These are phyloP conservation scores for Garrulus glandarius DNA, from an alignment of 2,797 vertebrate genomes.

Conservation along the genomic window DNA sequence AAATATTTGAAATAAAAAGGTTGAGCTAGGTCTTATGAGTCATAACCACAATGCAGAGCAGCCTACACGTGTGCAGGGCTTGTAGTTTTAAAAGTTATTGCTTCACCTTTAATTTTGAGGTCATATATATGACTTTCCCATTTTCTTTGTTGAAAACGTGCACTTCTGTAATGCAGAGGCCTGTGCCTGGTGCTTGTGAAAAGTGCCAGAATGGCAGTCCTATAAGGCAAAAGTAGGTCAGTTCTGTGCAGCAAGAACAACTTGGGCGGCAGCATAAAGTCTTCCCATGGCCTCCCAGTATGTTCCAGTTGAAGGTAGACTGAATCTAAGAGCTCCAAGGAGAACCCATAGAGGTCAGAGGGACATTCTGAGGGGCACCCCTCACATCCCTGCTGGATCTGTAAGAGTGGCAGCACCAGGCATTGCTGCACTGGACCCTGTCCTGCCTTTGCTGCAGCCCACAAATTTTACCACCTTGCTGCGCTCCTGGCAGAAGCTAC, in stretches of 20 bases:
- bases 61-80: neutral
- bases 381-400: neutral
- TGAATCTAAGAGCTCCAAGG: neutral
- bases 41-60: neutral
- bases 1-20: conserved; percentile 22
- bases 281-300: neutral
- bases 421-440: rapidly evolving
- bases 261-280: neutral
- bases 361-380: rapidly evolving
- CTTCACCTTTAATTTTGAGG: conserved; percentile 1
- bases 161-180: neutral
- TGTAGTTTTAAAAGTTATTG: neutral
- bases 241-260: neutral
- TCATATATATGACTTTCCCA: neutral
- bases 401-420: neutral
- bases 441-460: neutral
- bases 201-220: neutral
- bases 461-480: neutral
- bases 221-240: neutral
- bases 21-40: conserved; percentile 8
- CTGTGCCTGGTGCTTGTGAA: neutral
- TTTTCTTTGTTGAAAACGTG: neutral
- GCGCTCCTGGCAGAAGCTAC: neutral
- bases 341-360: neutral
- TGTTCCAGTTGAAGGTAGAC: neutral